phyloP scores from a whole-genome alignment of 2,797 vertebrate species.

The Enteromius fasciolatus region DNA sequence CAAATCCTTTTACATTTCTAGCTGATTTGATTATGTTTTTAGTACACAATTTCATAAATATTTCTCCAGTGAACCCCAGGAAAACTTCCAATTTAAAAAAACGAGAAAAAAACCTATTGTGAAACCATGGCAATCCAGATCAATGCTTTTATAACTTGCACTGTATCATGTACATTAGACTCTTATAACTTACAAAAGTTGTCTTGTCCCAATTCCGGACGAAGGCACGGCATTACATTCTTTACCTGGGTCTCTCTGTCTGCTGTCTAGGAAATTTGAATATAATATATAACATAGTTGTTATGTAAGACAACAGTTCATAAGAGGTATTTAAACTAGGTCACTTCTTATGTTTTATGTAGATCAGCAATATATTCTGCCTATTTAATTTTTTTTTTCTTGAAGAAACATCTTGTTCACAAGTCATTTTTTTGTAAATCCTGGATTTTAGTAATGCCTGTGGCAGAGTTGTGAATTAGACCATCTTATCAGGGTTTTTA shows the following conservation, averaged over 20 bases:
- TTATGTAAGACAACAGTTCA: background rate
- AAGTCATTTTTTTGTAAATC: slow-evolving; percentile 47
- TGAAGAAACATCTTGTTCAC: slow-evolving; percentile 45
- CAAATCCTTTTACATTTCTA: background rate
- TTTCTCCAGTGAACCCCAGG: background rate
- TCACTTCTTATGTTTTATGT: background rate
- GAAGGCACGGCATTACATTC: background rate
- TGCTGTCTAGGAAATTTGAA: background rate
- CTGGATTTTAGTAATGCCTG: slow-evolving; percentile 63
- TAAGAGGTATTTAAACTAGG: background rate
- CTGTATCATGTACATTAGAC: background rate
- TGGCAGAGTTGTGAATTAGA: slow-evolving; percentile 68
- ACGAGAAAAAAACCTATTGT: background rate
- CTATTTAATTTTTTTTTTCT: slow-evolving; percentile 7
- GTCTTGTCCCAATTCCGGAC: background rate
- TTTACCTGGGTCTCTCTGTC: background rate
- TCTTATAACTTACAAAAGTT: background rate
- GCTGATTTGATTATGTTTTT: background rate
- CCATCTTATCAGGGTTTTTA: slow-evolving; percentile 68
- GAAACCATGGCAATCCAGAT: background rate
- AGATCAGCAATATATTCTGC: background rate
- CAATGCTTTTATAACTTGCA: background rate
- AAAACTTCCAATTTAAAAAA: background rate
- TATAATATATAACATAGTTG: background rate
- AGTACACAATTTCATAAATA: background rate